Conservation (phyloP, 2,797 vertebrate genomes). For the Mus minutoides region DNA sequence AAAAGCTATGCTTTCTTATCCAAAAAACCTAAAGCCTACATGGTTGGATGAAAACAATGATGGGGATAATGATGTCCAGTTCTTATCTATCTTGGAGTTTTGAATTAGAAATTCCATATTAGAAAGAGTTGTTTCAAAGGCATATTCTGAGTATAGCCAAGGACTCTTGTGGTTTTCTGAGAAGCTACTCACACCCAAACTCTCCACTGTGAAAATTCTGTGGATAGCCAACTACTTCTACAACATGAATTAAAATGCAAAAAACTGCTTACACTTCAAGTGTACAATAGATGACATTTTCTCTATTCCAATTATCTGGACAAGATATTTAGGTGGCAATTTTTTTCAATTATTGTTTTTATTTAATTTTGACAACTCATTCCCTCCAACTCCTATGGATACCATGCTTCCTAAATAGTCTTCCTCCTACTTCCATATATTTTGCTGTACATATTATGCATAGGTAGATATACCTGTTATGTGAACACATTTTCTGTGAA, state of each 20-base stretch:
- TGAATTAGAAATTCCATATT: background rate
- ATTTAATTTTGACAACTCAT: background rate
- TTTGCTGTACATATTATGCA: background rate
- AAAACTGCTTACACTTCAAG: background rate
- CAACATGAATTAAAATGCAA: background rate
- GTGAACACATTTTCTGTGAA: background rate
- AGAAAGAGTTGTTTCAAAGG: background rate
- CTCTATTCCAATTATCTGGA: background rate
- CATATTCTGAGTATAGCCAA: background rate
- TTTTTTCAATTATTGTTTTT: background rate
- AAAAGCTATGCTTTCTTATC: slow-evolving; percentile 64
- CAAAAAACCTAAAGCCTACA: background rate
- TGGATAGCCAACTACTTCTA: background rate
- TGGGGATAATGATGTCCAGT: slow-evolving; percentile 12
- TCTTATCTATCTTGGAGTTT: slow-evolving; percentile 29
- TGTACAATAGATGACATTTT: background rate
- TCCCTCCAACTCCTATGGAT: background rate
- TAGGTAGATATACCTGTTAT: background rate
- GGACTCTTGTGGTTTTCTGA: background rate
- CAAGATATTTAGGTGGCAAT: background rate
- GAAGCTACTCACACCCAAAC: background rate
- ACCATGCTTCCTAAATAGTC: background rate
- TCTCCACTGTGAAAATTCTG: background rate
- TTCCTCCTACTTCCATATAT: background rate
- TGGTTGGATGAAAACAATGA: background rate